These are phyloP conservation scores for Panopea generosa DNA, from an alignment of 2,888 invertebrate genomes.

Conservation along the genomic window DNA sequence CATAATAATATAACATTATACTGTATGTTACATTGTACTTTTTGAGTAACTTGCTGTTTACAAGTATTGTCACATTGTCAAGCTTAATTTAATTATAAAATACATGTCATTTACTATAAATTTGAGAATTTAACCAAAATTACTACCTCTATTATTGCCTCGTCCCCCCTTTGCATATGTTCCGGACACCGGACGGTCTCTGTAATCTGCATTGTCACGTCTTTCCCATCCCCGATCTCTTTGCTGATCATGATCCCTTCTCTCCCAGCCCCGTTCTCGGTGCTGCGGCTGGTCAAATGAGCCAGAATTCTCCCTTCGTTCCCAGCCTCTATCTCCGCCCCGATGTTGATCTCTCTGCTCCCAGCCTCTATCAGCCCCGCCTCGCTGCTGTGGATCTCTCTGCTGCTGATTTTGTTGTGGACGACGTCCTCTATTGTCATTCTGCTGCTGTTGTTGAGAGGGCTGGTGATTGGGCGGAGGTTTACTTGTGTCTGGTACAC, in stretches of 20 bases:
- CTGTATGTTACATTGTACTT: no score
- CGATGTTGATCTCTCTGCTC: constrained; percentile 17
- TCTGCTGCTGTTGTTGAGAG: constrained; percentile 51
- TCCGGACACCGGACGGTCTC: constrained; percentile 53
- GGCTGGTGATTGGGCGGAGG: constrained; percentile 61
- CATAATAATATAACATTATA: no score
- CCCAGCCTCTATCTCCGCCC: neutral
- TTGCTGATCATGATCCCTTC: constrained; percentile 33
- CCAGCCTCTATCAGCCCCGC: constrained; percentile 12
- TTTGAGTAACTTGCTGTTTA: no score
- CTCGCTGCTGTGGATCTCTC: constrained; percentile 22
- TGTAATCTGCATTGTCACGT: neutral
- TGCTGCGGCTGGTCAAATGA: neutral
- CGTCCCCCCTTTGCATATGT: constrained; percentile 74
- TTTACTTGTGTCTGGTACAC: constrained; percentile 61
- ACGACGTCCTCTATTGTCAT: constrained; percentile 32
- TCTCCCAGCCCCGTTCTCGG: constrained; percentile 25
- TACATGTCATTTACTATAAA: no score
- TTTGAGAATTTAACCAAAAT: no score
- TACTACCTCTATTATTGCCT: constrained; percentile 66
- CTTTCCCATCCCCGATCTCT: neutral
- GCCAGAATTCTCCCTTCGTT: constrained; percentile 10
- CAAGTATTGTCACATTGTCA: no score
- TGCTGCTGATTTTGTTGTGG: constrained; percentile 59
- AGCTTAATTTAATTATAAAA: no score